Conservation (phyloP, 2,797 vertebrate species). For the Sebastes iracundus region DNA sequence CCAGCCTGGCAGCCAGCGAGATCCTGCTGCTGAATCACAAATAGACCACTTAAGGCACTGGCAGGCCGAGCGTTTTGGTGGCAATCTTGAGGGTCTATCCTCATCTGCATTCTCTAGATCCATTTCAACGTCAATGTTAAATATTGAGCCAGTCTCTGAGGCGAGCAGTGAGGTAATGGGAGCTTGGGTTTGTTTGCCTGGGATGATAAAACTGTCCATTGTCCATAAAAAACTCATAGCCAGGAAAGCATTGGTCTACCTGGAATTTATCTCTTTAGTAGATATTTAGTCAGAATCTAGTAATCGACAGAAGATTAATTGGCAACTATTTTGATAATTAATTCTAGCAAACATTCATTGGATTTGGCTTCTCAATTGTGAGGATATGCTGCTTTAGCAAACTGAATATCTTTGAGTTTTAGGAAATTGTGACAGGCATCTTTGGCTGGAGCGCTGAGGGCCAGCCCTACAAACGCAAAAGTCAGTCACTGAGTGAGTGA, state of each 20-base stretch:
- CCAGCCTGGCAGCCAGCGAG: slow-evolving; percentile 77
- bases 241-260: not conserved
- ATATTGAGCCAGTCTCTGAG: slow-evolving; percentile 53
- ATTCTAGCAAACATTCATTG: not conserved
- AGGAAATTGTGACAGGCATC: too few species aligned
- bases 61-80: slow-evolving; percentile 69
- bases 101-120: slow-evolving; percentile 65
- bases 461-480: rapidly evolving
- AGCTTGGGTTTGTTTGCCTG: not conserved
- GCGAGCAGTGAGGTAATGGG: slow-evolving; percentile 21
- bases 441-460: too few species aligned
- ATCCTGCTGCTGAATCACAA: slow-evolving; percentile 82
- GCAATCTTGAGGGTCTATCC: slow-evolving; percentile 70
- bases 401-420: not conserved
- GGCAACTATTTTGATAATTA: not conserved
- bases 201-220: slow-evolving; percentile 13
- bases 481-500: too few species aligned
- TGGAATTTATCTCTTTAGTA: not conserved
- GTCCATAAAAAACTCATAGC: not conserved
- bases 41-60: slow-evolving; percentile 80
- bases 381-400: not conserved
- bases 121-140: slow-evolving; percentile 54
- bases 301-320: not conserved
- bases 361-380: not conserved
- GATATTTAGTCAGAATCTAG: not conserved